Evolutionary conservation across 2,113 vertebrate species (phyloP), one percentile per base, ranked within the genome.

Genomic region (Tupaia tana): DNA sequence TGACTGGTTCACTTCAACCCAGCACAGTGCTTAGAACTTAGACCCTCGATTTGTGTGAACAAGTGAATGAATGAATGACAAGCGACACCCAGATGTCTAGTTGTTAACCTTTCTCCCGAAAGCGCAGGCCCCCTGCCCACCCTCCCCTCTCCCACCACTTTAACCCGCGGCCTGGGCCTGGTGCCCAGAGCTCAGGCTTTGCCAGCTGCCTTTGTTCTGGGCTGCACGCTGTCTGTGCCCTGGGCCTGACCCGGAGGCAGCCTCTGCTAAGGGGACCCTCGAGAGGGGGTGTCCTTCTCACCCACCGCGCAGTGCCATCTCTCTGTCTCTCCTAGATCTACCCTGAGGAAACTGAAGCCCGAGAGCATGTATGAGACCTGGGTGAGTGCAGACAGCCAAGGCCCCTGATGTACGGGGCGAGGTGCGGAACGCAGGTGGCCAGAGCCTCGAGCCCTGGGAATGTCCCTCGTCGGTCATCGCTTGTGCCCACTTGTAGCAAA

Each of bases 341-440:
- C 99, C 16, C 98, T 99, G 97, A 99, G 99, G 97, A 99, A 99
- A 80, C 98, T 99, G 7, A 98, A 99, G 96, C 99, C 99, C 25
- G 98, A 99, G 96, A 99, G 99, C 97, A 99, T 99, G 99, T 99
- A 99, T 61, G 99, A 99, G 97, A 99, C 99, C 66, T 99, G 99
- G 99, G 99, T 99, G 98, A 98, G 99, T 97, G 10, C 0, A 56
- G 11, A 64, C 2, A 3, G 64, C n/a, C 2, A 15, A 58, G 81
- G 27, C n/a, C 43, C 22, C 84, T 56, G 43, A 43, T 43, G 43
- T 4, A 43, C 43, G 43, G 43, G 43, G 43, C 43, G 6, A 43
- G 43, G 43, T 2, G 0, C 82, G 61, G n/a, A 88, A 6, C 29
- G 20, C 0, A 15, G 25, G 86, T 4, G 10, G 29, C 73, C 73